Percentiles rank a stretch among this genome's conserved stretches.
phyloP scores from a whole-genome alignment of 2,888 invertebrate genomes.

The Cephus rjabovi region DNA sequence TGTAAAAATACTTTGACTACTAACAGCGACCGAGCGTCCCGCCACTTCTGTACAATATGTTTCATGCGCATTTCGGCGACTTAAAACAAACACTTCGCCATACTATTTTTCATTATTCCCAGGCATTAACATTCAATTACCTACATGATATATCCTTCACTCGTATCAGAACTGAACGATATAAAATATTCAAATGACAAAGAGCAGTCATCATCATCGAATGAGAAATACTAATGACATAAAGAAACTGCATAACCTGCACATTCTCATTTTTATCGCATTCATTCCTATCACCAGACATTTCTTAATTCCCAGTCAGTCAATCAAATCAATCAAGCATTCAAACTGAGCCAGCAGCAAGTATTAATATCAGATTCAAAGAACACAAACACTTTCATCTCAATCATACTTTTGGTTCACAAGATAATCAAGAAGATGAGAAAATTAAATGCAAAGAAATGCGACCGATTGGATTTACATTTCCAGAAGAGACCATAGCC shows the following conservation, averaged over 20 bases:
- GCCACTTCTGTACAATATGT: background rate
- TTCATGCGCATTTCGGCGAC: background rate
- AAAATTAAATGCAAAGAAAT: slow-evolving; percentile 33
- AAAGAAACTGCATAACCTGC: background rate
- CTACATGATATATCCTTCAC: too few relatives aligned
- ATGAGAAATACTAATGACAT: background rate
- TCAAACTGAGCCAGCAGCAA: background rate
- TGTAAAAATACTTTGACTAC: background rate
- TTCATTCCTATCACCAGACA: background rate
- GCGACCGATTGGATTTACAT: slow-evolving; percentile 24
- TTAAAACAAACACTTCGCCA: background rate
- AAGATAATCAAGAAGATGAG: slow-evolving; percentile 12
- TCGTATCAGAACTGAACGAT: background rate
- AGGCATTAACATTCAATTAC: too few relatives aligned
- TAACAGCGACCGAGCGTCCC: background rate
- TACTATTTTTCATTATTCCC: background rate
- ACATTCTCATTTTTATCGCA: background rate
- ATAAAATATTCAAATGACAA: background rate
- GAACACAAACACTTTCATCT: background rate
- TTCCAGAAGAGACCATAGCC: slow-evolving; percentile 20
- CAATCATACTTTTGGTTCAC: slow-evolving; percentile 1
- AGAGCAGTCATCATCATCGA: background rate
- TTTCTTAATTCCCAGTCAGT: background rate
- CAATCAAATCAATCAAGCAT: background rate
- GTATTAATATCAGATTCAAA: background rate